Base-by-base conservation (phyloP, 2,113 vertebrate species). In the Poeciliopsis prolifica region DNA sequence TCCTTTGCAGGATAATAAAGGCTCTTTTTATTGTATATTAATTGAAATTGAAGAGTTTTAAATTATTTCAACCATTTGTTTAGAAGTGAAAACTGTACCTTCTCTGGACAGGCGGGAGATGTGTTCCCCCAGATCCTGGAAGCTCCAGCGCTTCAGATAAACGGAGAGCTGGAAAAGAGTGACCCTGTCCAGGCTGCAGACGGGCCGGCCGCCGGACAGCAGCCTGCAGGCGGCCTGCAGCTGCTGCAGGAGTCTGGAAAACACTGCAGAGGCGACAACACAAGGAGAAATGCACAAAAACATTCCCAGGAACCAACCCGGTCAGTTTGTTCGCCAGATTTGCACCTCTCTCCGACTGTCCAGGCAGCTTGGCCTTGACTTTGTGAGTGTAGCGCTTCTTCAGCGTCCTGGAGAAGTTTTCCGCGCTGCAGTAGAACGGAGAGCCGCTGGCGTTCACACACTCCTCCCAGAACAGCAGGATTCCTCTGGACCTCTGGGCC, bases 101-200 rank as follows among this genome's bases (percentile, higher is more conserved):
- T 99, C 98, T 87, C 92, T 97, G 31, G 95, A 94, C 1, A 99
- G 96, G 19, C 86, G 94, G 0, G 91, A 91, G 26, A 98, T 85
- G 78, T 98, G 96, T 28, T 95, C 96, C 70, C 97, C 97, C 81
- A 98, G 92, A 87, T 96, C 95, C 0, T 84, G 79, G 30, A 97
- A 58, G 3, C 61, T 85, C 81, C 95, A 95, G 42, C 92, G 94
- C 70, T 91, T 95, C 90, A 99, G 92, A 86, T 97, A 97, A 22
- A 93, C 79, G 0, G 91, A 95, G 17, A 98, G 95, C 90, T 98
- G 97, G 95, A 98, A 98, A 75, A 97, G 40, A n/a, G 96, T 95
- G 28, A 99, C 89, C 26, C 88, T 82, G 4, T 92, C 87, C 1
- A 86, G 71, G 80, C 80, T 81, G 86, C 86, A 86, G 35, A 24